Percentiles rank a stretch among this genome's conserved stretches.
phyloP scores from a whole-genome alignment of 1,140 invertebrate genomes.

The Cataglyphis hispanica region DNA sequence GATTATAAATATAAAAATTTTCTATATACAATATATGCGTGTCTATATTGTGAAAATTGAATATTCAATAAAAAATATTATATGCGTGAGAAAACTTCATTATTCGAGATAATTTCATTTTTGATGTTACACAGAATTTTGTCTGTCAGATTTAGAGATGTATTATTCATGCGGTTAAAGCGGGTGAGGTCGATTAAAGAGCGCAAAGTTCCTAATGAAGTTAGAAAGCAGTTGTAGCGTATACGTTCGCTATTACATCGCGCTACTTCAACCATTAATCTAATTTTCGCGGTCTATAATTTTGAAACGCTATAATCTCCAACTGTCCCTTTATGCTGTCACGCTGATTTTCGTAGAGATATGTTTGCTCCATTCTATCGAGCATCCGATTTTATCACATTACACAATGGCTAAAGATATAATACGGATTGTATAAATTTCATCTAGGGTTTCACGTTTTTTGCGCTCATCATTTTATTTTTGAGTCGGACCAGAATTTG shows the following conservation, averaged over 20 bases:
- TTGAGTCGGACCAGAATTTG: not conserved
- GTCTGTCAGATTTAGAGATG: constrained; percentile 13
- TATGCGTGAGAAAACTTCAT: not conserved
- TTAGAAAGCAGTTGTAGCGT: constrained; percentile 1
- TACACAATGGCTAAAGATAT: constrained; percentile 2
- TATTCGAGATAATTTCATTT: constrained; percentile 8
- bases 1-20: constrained; percentile 11
- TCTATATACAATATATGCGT: not conserved
- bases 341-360: not conserved
- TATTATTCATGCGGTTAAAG: constrained; percentile 2
- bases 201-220: constrained; percentile 16
- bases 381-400: not conserved
- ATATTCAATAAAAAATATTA: not conserved
- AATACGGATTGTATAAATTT: constrained; percentile 7
- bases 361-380: not conserved
- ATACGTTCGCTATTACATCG: not conserved
- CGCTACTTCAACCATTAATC: not conserved
- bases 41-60: not conserved
- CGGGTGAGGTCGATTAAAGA: not conserved
- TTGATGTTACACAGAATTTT: not conserved
- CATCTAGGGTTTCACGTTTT: not conserved
- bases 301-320: not conserved
- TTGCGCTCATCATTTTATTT: not conserved
- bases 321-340: not conserved
- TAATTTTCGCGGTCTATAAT: not conserved